Conservation (phyloP, 2,888 invertebrate genomes). For the Eilema caniola region DNA sequence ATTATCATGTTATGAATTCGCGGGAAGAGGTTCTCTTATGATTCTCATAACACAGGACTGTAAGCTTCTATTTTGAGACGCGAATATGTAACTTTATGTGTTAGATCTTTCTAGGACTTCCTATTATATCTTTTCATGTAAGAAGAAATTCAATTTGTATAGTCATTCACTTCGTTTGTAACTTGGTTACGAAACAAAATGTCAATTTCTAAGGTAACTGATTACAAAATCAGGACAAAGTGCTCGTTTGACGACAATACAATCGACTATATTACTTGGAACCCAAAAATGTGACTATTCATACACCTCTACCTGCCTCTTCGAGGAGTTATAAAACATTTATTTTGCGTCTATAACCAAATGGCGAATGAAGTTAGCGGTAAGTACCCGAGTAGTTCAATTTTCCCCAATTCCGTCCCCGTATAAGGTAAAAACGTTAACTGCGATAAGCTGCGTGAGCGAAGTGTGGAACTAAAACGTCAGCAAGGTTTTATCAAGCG, state of each 20-base stretch:
- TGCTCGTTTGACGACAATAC: no score
- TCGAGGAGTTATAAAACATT: no score
- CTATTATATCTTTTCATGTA: neutral
- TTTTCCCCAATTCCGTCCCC: constrained; percentile 14
- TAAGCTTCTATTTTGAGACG: neutral
- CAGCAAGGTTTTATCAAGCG: constrained; percentile 38
- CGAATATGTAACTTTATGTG: neutral
- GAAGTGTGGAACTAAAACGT: constrained; percentile 29
- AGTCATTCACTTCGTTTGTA: neutral
- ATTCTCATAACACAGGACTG: neutral
- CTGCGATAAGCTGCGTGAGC: constrained; percentile 27
- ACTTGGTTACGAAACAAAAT: no score
- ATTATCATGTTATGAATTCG: no score
- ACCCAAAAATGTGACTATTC: no score
- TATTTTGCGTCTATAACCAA: no score
- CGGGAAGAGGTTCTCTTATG: neutral
- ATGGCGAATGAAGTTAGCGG: no score
- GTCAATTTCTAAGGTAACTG: no score
- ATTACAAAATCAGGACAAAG: no score
- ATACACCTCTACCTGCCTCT: no score
- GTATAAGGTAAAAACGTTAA: constrained; percentile 34
- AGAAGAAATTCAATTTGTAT: neutral
- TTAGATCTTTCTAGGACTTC: neutral
- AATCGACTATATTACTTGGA: no score
- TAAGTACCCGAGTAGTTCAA: neutral